phyloP scores from a whole-genome alignment of 2,888 invertebrate genomes.

The Eupsilia transversa region DNA sequence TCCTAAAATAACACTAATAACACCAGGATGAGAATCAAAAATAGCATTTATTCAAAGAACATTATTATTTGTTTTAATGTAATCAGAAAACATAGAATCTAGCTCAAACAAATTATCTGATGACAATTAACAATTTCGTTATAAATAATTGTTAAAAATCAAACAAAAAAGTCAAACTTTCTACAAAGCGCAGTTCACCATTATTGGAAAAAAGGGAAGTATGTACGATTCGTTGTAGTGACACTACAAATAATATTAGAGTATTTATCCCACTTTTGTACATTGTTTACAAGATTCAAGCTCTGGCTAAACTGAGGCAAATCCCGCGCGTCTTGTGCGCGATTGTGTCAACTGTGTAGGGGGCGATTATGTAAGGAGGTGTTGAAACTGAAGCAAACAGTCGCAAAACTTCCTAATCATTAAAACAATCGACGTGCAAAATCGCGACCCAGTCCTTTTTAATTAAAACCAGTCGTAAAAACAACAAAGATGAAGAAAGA shows the following conservation, averaged over 20 bases:
- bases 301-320: background rate
- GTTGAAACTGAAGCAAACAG: background rate
- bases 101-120: background rate
- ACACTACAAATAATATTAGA: background rate
- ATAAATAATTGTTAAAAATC: background rate
- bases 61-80: background rate
- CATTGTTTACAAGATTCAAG: background rate
- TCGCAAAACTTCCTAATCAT: too few relatives aligned
- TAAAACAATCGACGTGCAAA: background rate
- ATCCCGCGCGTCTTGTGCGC: background rate
- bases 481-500: conserved; percentile 17
- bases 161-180: background rate
- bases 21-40: background rate
- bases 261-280: background rate
- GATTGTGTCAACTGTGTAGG: background rate
- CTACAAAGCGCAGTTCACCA: background rate
- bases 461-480: conserved; percentile 1
- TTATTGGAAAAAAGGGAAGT: background rate
- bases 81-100: background rate
- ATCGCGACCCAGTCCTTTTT: background rate
- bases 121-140: background rate
- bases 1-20: conserved; percentile 5
- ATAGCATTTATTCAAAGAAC: background rate
- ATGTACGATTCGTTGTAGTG: too few relatives aligned
- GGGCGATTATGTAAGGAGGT: too few relatives aligned